Conservation (phyloP, 2,888 invertebrate genomes). For the Ferdinandea cuprea region DNA sequence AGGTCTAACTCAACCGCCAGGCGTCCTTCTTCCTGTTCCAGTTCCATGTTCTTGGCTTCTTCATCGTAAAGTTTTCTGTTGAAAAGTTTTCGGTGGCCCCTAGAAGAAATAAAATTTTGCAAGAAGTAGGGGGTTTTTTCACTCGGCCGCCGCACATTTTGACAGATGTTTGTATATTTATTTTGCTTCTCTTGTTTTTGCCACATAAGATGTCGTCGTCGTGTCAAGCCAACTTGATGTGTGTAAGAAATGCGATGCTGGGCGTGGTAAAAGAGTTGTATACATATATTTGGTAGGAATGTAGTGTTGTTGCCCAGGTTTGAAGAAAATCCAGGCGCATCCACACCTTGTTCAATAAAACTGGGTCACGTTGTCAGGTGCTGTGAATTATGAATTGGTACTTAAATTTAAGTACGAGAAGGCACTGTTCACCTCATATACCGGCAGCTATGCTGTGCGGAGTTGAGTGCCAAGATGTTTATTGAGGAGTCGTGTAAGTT, state of each 20-base stretch:
- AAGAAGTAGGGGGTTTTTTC: constrained; percentile 30
- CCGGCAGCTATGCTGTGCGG: constrained; percentile 15
- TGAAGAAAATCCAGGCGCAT: constrained; percentile 47
- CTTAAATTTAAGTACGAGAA: constrained; percentile 58
- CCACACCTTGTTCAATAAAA: constrained; percentile 55
- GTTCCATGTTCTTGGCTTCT: constrained; percentile 4
- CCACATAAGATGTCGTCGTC: constrained; percentile 14
- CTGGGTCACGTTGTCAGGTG: constrained; percentile 69
- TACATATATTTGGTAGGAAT: too few relatives aligned
- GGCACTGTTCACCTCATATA: not conserved
- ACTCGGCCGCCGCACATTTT: constrained; percentile 33
- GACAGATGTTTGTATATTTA: constrained; percentile 17
- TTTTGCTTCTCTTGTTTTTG: constrained; percentile 1
- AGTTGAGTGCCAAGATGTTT: constrained; percentile 50
- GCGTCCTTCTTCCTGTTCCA: constrained; percentile 44
- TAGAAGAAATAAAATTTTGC: constrained; percentile 48
- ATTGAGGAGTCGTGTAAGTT: constrained; percentile 54
- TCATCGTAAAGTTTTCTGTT: constrained; percentile 28
- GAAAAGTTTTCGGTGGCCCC: constrained; percentile 58
- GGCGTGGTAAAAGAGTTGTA: constrained; percentile 32
- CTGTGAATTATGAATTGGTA: constrained; percentile 71
- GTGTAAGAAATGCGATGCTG: constrained; percentile 44
- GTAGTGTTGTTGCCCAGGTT: not conserved
- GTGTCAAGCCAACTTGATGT: constrained; percentile 15
- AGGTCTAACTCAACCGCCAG: not conserved